Conservation (phyloP, 2,113 vertebrate genomes). For the Channa maculata region DNA sequence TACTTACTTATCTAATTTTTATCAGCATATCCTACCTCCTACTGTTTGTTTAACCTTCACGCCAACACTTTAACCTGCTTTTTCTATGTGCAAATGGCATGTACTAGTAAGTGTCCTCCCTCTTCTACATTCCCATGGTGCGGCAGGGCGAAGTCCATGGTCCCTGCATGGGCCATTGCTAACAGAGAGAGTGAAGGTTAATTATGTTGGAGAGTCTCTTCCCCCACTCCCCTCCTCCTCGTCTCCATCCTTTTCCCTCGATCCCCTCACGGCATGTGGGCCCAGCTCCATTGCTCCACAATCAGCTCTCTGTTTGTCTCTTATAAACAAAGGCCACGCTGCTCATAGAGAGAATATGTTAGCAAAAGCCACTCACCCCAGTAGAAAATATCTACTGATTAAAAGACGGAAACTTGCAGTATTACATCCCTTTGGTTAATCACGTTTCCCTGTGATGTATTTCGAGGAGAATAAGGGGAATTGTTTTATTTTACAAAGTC, state of each 20-base stretch:
- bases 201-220: conserved; percentile 94
- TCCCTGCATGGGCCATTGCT: conserved; percentile 87
- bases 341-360: conserved; percentile 69
- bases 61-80: conserved; percentile 34
- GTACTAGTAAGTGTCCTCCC: conserved; percentile 80
- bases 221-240: conserved; percentile 86
- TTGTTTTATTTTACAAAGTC: background rate
- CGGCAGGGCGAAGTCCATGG: conserved; percentile 84
- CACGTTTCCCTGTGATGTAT: conserved; percentile 37
- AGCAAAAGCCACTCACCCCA: conserved; percentile 46
- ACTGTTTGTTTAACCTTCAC: conserved; percentile 40
- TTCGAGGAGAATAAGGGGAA: conserved; percentile 37
- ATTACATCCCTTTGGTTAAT: conserved; percentile 30
- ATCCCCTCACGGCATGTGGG: conserved; percentile 80
- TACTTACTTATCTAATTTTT: conserved; percentile 47
- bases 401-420: conserved; percentile 32
- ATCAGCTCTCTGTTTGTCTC: conserved; percentile 87
- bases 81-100: conserved; percentile 37
- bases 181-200: conserved; percentile 95
- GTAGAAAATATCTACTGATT: conserved; percentile 44
- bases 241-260: conserved; percentile 60
- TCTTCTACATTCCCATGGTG: conserved; percentile 88
- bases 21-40: conserved; percentile 6
- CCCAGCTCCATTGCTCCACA: conserved; percentile 87
- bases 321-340: conserved; percentile 64